These are phyloP conservation scores for Rhopilema esculentum DNA, from an alignment of 30 jellyfish, hydroid and myxozoan species.

Conservation along the genomic window DNA sequence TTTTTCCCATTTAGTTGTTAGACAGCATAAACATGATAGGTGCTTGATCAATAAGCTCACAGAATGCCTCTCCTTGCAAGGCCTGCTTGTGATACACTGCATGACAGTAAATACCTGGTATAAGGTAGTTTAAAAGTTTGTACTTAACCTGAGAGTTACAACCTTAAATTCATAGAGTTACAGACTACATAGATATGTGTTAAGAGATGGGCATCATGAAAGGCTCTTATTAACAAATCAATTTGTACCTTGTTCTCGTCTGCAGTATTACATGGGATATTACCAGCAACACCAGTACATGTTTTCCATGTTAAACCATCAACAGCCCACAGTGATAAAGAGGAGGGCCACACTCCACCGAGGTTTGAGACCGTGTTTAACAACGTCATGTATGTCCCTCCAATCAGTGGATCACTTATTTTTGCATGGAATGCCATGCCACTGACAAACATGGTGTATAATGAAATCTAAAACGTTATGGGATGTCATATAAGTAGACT, in stretches of 20 bases:
- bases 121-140: too few species aligned
- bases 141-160: too few species aligned
- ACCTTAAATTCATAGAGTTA: too few species aligned
- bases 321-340: constrained; percentile 90
- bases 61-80: too few species aligned
- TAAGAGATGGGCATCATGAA: too few species aligned
- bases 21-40: too few species aligned
- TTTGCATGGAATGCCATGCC: constrained; percentile 95
- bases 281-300: constrained; percentile 70
- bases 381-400: constrained; percentile 99
- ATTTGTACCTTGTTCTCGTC: constrained; percentile 41
- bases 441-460: constrained; percentile 97
- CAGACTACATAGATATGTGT: too few species aligned
- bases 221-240: too few species aligned
- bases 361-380: constrained; percentile 91
- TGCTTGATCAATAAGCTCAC: too few species aligned
- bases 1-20: too few species aligned
- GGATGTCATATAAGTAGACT: background rate
- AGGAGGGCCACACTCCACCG: constrained; percentile 98
- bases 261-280: constrained; percentile 50
- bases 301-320: constrained; percentile 93
- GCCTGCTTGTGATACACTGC: too few species aligned
- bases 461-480: constrained; percentile 68
- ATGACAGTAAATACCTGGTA: too few species aligned
- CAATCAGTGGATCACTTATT: constrained; percentile 94